Percentiles rank a stretch among this genome's conserved stretches.
Evolutionary conservation across 2,797 vertebrate species (phyloP).

Genomic region (Pangasius krempfi): DNA sequence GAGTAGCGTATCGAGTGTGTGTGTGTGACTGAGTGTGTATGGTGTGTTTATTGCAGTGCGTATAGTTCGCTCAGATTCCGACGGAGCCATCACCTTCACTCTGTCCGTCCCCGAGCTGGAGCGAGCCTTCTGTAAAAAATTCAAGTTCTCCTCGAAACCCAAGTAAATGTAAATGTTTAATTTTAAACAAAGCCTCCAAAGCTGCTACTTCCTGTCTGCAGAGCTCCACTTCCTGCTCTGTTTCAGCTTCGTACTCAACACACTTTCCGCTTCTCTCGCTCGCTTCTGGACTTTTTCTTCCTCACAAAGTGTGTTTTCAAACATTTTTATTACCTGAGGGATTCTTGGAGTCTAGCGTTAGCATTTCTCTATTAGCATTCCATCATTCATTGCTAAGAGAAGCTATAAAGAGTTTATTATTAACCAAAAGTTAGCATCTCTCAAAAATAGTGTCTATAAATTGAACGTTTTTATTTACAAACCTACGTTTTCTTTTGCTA

Average conservation of each 20-base stretch:
- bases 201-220: slow-evolving; percentile 28
- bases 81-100: slow-evolving; percentile 80
- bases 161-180: slow-evolving; percentile 68
- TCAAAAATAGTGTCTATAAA: neutral
- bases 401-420: neutral
- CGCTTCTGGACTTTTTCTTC: neutral
- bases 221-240: slow-evolving; percentile 36
- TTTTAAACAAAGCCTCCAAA: slow-evolving; percentile 42
- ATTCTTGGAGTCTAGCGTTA: neutral
- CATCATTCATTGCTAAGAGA: neutral
- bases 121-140: slow-evolving; percentile 79
- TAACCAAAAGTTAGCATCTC: neutral
- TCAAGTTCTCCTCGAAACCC: slow-evolving; percentile 80
- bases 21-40: slow-evolving; percentile 7
- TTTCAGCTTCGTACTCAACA: neutral
- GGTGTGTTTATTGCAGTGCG: slow-evolving; percentile 73
- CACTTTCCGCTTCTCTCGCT: neutral
- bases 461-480: neutral
- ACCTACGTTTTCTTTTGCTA: neutral
- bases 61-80: slow-evolving; percentile 73
- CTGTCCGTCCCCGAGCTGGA: slow-evolving; percentile 81
- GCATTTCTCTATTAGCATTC: neutral
- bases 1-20: neutral
- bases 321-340: neutral
- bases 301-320: neutral